These are phyloP conservation scores for Pelosia muscerda DNA, from an alignment of 2,888 invertebrate species.

Conservation along the genomic window DNA sequence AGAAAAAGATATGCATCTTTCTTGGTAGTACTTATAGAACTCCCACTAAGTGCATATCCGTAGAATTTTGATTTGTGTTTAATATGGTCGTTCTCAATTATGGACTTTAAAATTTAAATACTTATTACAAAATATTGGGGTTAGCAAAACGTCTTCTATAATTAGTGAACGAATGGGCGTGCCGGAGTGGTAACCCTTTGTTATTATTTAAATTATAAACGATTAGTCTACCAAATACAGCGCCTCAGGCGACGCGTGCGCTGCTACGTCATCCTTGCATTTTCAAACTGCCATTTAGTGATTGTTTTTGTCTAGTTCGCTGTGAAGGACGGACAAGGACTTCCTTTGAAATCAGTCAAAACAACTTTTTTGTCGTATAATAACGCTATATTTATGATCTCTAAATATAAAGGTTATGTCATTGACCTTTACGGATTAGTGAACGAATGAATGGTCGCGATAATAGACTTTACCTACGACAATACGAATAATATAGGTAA, in stretches of 20 bases:
- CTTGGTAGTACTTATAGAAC: constrained; percentile 47
- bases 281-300: constrained; percentile 59
- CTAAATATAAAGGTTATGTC: constrained; percentile 39
- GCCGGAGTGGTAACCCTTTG: constrained; percentile 59
- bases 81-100: constrained; percentile 38
- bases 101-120: constrained; percentile 40
- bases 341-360: constrained; percentile 40
- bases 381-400: constrained; percentile 31
- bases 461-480: constrained; percentile 30
- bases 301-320: constrained; percentile 58
- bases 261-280: constrained; percentile 65
- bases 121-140: constrained; percentile 40
- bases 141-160: constrained; percentile 54
- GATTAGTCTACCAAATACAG: constrained; percentile 61
- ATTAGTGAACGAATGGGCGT: constrained; percentile 59
- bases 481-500: constrained; percentile 33
- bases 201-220: constrained; percentile 74
- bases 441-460: constrained; percentile 25
- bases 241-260: constrained; percentile 63
- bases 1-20: constrained; percentile 45
- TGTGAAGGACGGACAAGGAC: constrained; percentile 63
- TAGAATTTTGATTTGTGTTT: constrained; percentile 41
- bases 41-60: constrained; percentile 35
- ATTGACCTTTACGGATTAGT: constrained; percentile 36
- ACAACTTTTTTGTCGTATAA: constrained; percentile 43